Evolutionary conservation across 2,113 vertebrate species (phyloP).

Genomic region (Colaptes auratus): DNA sequence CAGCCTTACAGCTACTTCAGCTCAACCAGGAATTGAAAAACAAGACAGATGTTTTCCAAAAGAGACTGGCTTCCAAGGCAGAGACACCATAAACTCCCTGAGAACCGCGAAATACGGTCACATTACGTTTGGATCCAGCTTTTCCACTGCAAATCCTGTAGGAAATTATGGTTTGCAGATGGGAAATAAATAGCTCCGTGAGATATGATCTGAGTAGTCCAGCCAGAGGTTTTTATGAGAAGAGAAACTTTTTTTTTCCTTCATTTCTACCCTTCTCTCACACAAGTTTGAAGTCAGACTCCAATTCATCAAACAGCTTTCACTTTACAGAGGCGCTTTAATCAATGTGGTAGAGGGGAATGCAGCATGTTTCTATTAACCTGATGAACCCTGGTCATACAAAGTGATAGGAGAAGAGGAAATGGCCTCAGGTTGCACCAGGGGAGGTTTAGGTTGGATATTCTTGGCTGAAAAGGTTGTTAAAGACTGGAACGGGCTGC

Average conservation of each 20-base stretch:
- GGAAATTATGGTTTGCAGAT: constrained; percentile 4
- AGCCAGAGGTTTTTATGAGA: background rate
- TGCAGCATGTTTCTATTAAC: background rate
- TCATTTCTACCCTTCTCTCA: background rate
- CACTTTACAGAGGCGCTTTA: background rate
- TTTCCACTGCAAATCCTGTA: constrained; percentile 11
- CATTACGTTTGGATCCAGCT: background rate
- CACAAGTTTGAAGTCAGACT: background rate
- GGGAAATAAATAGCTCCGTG: background rate
- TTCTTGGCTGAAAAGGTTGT: no score
- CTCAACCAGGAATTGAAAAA: background rate
- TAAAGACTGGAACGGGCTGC: no score
- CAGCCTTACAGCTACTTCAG: background rate
- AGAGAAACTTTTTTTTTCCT: background rate
- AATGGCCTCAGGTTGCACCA: no score
- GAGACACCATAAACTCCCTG: background rate
- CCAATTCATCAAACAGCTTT: background rate
- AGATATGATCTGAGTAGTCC: background rate
- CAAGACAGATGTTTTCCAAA: background rate
- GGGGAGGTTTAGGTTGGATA: no score
- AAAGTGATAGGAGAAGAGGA: background rate
- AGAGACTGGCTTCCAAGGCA: background rate
- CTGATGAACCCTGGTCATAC: background rate
- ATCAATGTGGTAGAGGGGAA: background rate
- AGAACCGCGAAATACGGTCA: background rate